A percentile compares a stretch with the other conserved stretches of the same genome.
These are phyloP conservation scores for Podarcis lilfordi DNA, from an alignment of 2,797 vertebrate genomes.

Conservation along the genomic window DNA sequence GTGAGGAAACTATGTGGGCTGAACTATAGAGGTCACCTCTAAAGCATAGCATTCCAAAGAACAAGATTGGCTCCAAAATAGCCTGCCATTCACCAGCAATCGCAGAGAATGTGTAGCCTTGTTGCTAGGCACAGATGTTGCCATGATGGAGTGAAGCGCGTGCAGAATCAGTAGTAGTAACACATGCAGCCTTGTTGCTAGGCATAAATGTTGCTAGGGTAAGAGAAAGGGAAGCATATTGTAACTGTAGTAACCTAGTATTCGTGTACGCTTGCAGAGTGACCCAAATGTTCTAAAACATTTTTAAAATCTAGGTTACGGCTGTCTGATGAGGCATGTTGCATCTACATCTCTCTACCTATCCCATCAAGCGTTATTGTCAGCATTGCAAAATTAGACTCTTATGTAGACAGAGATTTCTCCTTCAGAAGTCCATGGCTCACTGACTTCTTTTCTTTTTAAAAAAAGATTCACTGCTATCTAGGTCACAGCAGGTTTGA, in stretches of 20 bases:
- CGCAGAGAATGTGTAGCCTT: conserved; percentile 1
- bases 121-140: conserved; percentile 43
- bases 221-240: conserved; percentile 19
- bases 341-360: background rate
- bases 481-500: conserved; percentile 16
- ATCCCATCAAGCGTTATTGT: background rate
- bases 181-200: conserved; percentile 33
- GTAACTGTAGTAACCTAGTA: conserved; percentile 23
- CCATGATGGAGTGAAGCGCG: conserved; percentile 8
- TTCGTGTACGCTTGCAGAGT: conserved; percentile 3
- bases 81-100: background rate
- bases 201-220: conserved; percentile 35
- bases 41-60: background rate
- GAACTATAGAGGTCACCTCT: background rate
- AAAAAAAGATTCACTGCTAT: background rate
- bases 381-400: background rate
- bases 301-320: conserved; percentile 16
- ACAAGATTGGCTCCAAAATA: conserved; percentile 1
- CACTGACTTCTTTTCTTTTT: background rate
- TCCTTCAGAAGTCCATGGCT: conserved; percentile 7
- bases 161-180: conserved; percentile 9
- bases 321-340: conserved; percentile 1
- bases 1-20: background rate
- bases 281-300: conserved; percentile 23
- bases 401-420: background rate